A percentile compares a stretch with the other conserved stretches of the same genome.
phyloP scores from a whole-genome alignment of 1,140 invertebrate species.

The Platyura marginata region DNA sequence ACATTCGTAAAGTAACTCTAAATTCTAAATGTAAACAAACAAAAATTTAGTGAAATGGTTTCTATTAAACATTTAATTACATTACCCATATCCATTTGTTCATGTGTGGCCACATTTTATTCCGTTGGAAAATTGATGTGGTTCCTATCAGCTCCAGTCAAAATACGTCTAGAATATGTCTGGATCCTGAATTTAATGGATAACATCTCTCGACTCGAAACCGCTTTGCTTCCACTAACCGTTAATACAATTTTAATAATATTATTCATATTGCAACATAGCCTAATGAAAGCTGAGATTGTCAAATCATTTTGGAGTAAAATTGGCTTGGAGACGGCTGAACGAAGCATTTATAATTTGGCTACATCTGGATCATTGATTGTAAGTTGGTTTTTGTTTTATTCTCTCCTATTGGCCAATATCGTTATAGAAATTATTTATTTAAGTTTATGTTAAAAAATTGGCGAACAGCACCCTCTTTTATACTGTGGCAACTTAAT shows the following conservation, averaged over 20 bases:
- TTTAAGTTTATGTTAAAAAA: conserved; percentile 23
- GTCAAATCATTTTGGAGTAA: conserved; percentile 24
- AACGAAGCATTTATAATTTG: conserved; percentile 31
- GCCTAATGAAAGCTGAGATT: conserved; percentile 25
- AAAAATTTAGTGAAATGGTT: conserved; percentile 9
- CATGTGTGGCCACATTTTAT: conserved; percentile 16
- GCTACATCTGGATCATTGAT: conserved; percentile 23
- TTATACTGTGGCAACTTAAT: conserved; percentile 29
- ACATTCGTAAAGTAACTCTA: too few relatives aligned
- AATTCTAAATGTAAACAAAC: too few relatives aligned
- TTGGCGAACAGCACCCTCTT: conserved; percentile 25
- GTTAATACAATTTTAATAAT: conserved; percentile 25
- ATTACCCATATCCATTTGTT: conserved; percentile 10
- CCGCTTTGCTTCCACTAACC: conserved; percentile 21
- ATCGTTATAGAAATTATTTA: conserved; percentile 16
- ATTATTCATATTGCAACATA: conserved; percentile 31
- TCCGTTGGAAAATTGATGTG: conserved; percentile 15
- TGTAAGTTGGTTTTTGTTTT: conserved; percentile 10
- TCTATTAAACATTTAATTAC: conserved; percentile 11
- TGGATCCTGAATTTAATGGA: conserved; percentile 22
- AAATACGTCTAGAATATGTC: conserved; percentile 11
- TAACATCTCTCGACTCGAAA: conserved; percentile 15
- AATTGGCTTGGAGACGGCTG: conserved; percentile 23
- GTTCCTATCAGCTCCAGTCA: conserved; percentile 15
- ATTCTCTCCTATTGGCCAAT: not conserved